A percentile compares a stretch with the other conserved stretches of the same genome.
These are phyloP conservation scores for Gymnocephalus cernua DNA, from an alignment of 2,113 vertebrate genomes.

Conservation along the genomic window DNA sequence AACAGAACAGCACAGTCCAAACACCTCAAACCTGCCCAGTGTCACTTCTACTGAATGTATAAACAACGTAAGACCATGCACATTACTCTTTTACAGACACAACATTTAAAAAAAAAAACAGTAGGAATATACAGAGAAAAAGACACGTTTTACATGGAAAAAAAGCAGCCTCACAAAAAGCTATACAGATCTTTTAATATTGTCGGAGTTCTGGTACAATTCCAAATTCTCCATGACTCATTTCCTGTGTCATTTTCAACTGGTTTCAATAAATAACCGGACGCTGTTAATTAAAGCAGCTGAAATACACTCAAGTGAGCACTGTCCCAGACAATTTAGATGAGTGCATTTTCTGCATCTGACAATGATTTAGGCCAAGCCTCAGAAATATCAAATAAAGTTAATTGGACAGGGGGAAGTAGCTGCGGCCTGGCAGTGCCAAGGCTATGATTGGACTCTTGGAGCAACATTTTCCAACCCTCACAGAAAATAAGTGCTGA, in stretches of 20 bases:
- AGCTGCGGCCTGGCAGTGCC: slow-evolving; percentile 62
- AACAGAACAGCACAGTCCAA: slow-evolving; percentile 17
- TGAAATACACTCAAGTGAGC: slow-evolving; percentile 73
- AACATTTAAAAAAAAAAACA: slow-evolving; percentile 22
- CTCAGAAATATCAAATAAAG: slow-evolving; percentile 80
- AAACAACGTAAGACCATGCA: slow-evolving; percentile 7
- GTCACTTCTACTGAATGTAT: slow-evolving; percentile 20
- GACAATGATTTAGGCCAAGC: slow-evolving; percentile 77
- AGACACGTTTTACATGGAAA: neutral
- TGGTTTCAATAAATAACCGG: slow-evolving; percentile 76
- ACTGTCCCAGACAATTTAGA: slow-evolving; percentile 80
- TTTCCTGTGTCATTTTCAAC: slow-evolving; percentile 72
- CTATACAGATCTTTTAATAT: slow-evolving; percentile 10
- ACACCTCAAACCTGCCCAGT: slow-evolving; percentile 17
- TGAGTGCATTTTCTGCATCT: slow-evolving; percentile 78
- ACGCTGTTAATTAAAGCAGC: slow-evolving; percentile 73
- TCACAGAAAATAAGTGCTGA: slow-evolving; percentile 71
- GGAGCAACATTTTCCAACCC: slow-evolving; percentile 65
- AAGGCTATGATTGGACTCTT: slow-evolving; percentile 67
- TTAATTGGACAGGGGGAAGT: slow-evolving; percentile 73
- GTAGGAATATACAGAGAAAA: slow-evolving; percentile 17
- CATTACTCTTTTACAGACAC: slow-evolving; percentile 12
- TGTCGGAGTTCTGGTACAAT: slow-evolving; percentile 2
- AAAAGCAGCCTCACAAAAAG: slow-evolving; percentile 15
- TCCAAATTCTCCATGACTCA: slow-evolving; percentile 57